Conservation (phyloP, 2,888 invertebrate genomes). For the Silvanus unidentatus region DNA sequence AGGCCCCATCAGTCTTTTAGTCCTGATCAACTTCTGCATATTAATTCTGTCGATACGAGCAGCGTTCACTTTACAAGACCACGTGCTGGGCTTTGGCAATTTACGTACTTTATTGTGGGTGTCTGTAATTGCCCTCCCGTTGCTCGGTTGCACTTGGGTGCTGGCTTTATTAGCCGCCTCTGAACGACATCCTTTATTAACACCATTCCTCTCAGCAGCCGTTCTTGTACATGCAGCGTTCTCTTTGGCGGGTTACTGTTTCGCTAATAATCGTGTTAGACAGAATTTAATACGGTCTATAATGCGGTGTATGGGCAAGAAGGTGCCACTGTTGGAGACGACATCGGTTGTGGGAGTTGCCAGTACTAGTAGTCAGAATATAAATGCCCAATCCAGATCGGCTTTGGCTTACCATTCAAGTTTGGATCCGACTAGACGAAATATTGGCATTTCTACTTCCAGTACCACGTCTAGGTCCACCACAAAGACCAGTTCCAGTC, state of each 20-base stretch:
- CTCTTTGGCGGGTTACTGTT: conserved; percentile 79
- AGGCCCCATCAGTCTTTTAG: conserved; percentile 78
- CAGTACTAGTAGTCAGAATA: conserved; percentile 71
- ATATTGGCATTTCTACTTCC: conserved; percentile 90
- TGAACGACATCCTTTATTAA: conserved; percentile 65
- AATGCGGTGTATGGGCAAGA: conserved; percentile 71
- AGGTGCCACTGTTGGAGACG: conserved; percentile 72
- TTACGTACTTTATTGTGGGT: conserved; percentile 69
- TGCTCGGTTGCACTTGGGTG: conserved; percentile 83
- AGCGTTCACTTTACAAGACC: conserved; percentile 85
- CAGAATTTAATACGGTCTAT: conserved; percentile 65
- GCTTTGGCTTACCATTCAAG: conserved; percentile 75
- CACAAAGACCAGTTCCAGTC: conserved; percentile 89
- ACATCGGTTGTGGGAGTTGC: conserved; percentile 59
- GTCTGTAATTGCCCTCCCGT: conserved; percentile 78
- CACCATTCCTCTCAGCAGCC: conserved; percentile 70
- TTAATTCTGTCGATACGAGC: conserved; percentile 83
- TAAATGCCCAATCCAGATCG: conserved; percentile 64
- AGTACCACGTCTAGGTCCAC: conserved; percentile 92
- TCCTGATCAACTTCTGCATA: conserved; percentile 70
- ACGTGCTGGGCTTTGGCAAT: conserved; percentile 81
- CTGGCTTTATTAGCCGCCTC: conserved; percentile 73
- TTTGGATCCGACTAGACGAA: conserved; percentile 59
- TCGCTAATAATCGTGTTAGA: conserved; percentile 78
- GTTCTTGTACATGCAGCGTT: conserved; percentile 76